Percentiles rank a stretch among this genome's conserved stretches.
These are phyloP conservation scores for Ceratothoa steindachneri DNA, from an alignment of 2,888 invertebrate species.

Conservation along the genomic window DNA sequence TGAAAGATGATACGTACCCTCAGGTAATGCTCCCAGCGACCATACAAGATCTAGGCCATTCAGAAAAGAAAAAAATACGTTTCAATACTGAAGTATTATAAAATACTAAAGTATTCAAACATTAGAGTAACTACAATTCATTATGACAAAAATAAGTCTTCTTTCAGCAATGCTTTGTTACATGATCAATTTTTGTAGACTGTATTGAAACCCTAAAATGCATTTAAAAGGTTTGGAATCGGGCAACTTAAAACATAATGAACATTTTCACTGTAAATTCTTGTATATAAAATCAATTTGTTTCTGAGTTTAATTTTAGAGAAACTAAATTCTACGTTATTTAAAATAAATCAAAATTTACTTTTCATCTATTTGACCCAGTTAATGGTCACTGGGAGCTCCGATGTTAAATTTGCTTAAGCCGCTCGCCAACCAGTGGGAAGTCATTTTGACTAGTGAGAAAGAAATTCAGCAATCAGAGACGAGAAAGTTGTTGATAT, in stretches of 20 bases:
- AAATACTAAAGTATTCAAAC: constrained; percentile 1
- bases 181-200: too few relatives aligned
- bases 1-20: constrained; percentile 69
- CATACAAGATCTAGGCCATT: constrained; percentile 92
- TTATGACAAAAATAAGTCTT: not conserved
- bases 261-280: not conserved
- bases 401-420: constrained; percentile 41
- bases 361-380: constrained; percentile 45
- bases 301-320: not conserved
- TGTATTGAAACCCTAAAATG: not conserved
- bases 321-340: constrained; percentile 4
- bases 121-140: not conserved
- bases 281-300: not conserved
- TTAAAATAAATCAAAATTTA: not conserved
- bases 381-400: constrained; percentile 48
- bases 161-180: too few relatives aligned
- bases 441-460: not conserved
- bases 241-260: not conserved
- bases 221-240: constrained; percentile 5
- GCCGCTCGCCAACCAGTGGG: constrained; percentile 45
- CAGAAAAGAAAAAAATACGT: constrained; percentile 50
- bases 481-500: not conserved
- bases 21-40: constrained; percentile 96
- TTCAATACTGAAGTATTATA: not conserved
- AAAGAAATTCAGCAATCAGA: not conserved